Percentiles rank a stretch among this genome's conserved stretches.
Evolutionary conservation across 1,140 invertebrate genomes (phyloP).

Genomic region (Aphaenogaster floridana): DNA sequence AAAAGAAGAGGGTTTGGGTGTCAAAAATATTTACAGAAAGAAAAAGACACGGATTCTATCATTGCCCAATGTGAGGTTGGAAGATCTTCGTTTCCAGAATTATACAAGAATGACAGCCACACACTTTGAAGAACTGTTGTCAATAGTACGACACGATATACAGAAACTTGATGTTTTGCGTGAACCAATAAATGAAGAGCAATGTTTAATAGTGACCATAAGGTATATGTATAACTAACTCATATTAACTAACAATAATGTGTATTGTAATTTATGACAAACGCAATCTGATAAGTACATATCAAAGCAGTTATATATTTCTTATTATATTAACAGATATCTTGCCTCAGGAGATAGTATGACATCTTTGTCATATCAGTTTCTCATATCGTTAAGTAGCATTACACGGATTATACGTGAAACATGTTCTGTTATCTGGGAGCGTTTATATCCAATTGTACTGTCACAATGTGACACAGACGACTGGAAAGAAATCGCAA

Average conservation of each 20-base stretch:
- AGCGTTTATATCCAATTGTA: background rate
- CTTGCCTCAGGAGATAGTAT: background rate
- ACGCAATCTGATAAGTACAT: background rate
- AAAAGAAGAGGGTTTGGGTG: too few relatives aligned
- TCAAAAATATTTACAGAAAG: too few relatives aligned
- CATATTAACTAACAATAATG: background rate
- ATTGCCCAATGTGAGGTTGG: too few relatives aligned
- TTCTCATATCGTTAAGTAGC: background rate
- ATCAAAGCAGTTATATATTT: background rate
- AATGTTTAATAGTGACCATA: conserved; percentile 16
- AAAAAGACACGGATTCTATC: too few relatives aligned
- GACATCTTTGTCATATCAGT: conserved; percentile 11
- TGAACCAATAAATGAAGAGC: conserved; percentile 1
- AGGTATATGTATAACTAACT: background rate
- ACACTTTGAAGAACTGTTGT: conserved; percentile 17
- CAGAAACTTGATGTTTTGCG: background rate
- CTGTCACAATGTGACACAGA: background rate
- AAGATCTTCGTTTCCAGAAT: background rate
- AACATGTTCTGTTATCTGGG: background rate
- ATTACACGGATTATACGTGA: background rate
- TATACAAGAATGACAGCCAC: background rate
- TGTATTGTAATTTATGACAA: too few relatives aligned
- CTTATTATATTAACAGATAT: background rate
- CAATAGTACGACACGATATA: background rate
- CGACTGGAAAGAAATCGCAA: background rate